Evolutionary conservation across 1,140 invertebrate species (phyloP).

Genomic region (Sarcophaga peregrina): DNA sequence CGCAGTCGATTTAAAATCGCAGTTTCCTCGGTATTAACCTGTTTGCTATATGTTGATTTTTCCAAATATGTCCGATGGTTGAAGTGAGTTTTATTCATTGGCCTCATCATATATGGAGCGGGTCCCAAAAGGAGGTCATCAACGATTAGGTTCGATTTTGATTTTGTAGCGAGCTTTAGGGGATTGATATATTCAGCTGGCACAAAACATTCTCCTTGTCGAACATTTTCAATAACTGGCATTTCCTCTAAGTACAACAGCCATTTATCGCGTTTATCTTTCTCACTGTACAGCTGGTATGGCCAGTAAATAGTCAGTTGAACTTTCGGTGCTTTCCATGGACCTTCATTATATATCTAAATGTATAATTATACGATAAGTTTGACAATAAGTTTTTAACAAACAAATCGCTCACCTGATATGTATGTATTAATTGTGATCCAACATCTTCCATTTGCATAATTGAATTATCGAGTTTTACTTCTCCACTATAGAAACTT

Average conservation of each 20-base stretch:
- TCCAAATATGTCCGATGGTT: slow-evolving; percentile 41
- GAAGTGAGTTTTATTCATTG: slow-evolving; percentile 48
- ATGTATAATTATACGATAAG: neutral
- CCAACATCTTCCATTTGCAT: slow-evolving; percentile 87
- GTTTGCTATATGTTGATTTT: slow-evolving; percentile 44
- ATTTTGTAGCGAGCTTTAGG: slow-evolving; percentile 71
- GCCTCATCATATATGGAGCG: slow-evolving; percentile 54
- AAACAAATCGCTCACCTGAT: slow-evolving; percentile 71
- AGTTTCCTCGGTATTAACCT: slow-evolving; percentile 35
- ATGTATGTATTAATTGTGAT: slow-evolving; percentile 84
- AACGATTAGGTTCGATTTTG: slow-evolving; percentile 48
- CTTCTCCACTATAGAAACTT: slow-evolving; percentile 87
- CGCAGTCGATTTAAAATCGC: slow-evolving; percentile 63
- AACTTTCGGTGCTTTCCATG: slow-evolving; percentile 82
- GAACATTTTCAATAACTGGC: slow-evolving; percentile 77
- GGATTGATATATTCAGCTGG: slow-evolving; percentile 75
- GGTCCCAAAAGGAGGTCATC: slow-evolving; percentile 51
- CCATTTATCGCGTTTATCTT: slow-evolving; percentile 82
- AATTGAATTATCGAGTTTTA: slow-evolving; percentile 81
- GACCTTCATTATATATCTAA: slow-evolving; percentile 84
- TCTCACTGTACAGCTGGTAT: slow-evolving; percentile 84
- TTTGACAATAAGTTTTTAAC: too few relatives aligned
- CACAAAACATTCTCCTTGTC: slow-evolving; percentile 74
- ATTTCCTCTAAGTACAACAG: slow-evolving; percentile 87
- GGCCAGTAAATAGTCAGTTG: slow-evolving; percentile 91